Evolutionary conservation across 64 coral and sea anemone genomes (phyloP), one percentile per base, ranked within the genome.

Genomic region (Montipora sp.): DNA sequence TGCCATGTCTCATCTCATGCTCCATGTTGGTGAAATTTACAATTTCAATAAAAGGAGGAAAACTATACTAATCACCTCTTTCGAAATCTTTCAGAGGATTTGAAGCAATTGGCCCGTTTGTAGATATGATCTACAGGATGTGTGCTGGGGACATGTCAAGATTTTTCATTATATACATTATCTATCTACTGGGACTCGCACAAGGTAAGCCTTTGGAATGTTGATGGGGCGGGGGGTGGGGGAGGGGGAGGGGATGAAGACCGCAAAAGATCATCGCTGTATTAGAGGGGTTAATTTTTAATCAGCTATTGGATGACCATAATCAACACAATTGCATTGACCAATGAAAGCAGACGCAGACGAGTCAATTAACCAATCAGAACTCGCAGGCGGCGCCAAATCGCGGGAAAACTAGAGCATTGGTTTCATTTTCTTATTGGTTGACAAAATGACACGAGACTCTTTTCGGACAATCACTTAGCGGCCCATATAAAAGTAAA

Each of bases 51-150:
- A 71, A 71, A 5, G 1, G 58, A 15, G 9, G 23, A 44, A 58
- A 51, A 60, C 18, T 59, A 51, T 43, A 8, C 59, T 5, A 20
- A 50, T 83, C 5, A 24, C 15, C 12, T 74, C 11, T 13, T 73
- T 70, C 9, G 16, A 18, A 15, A 69, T 20, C 69, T 87, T 90
- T 4, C 88, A 96, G 95, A 79, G 95, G 95, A 2, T 96, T 96
- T 82, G 91, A 83, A 53, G 95, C 92, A 16, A 88, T 94, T 18
- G 95, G 95, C 77, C 95, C 95, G 16, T 96, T 96, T 84, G 95
- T 96, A 9, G 88, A 89, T 23, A 96, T 96, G 95, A 84, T 96
- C 3, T 96, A 96, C 81, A 94, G 80, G 57, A 96, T 96, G 95
- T 96, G 95, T 48, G 92, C 83, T 0, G 95, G 95, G 61, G 95